Percentiles rank a stretch among this genome's conserved stretches.
These are phyloP conservation scores for Spinus olivaceus DNA, from an alignment of 2,797 vertebrate genomes.

Conservation along the genomic window DNA sequence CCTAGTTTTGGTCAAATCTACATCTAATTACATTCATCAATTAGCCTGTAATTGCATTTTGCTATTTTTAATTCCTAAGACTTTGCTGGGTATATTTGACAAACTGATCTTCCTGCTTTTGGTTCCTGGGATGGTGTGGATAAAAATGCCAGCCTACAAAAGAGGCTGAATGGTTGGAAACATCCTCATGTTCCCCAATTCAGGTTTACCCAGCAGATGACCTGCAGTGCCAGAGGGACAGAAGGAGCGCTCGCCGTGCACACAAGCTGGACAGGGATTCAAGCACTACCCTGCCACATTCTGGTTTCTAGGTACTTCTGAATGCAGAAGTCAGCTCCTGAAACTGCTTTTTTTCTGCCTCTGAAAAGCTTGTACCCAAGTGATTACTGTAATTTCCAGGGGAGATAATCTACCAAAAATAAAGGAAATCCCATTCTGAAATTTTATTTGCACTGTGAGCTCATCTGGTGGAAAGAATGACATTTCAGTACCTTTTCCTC, in stretches of 20 bases:
- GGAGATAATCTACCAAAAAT: not conserved
- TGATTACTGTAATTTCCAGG: not conserved
- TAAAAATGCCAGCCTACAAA: not conserved
- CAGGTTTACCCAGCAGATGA: not conserved
- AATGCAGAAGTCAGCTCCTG: not conserved
- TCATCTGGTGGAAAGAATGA: not conserved
- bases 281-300: not conserved
- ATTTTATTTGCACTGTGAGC: not conserved
- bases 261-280: not conserved
- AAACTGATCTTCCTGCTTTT: not conserved
- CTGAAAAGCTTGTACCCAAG: not conserved
- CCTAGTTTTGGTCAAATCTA: conserved; percentile 18
- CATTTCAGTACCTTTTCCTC: not conserved
- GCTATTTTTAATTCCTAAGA: conserved; percentile 9
- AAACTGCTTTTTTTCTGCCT: not conserved
- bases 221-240: not conserved
- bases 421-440: not conserved
- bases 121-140: not conserved
- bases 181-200: not conserved
- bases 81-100: not conserved
- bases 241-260: accelerated
- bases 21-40: conserved; percentile 24
- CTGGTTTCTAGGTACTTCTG: not conserved
- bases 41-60: conserved; percentile 40
- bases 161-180: not conserved